Evolutionary conservation across 2,888 invertebrate genomes (phyloP).

Genomic region (Orthonevra nobilis): DNA sequence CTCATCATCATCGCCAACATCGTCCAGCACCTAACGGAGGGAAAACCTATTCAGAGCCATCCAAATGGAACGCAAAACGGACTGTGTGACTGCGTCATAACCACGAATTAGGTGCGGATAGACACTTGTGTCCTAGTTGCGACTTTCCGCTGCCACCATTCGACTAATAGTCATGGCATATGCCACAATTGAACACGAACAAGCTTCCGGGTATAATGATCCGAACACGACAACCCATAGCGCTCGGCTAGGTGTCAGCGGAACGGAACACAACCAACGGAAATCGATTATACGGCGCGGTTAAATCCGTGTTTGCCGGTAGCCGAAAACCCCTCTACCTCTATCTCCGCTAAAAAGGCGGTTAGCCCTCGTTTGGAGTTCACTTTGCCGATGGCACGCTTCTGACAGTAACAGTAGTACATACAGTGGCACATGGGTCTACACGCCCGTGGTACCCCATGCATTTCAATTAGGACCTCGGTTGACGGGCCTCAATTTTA

Average conservation of each 20-base stretch:
- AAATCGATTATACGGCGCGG: constrained; percentile 57
- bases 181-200: constrained; percentile 8
- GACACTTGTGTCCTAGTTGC: constrained; percentile 47
- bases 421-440: constrained; percentile 43
- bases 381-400: constrained; percentile 32
- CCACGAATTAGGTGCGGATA: constrained; percentile 59
- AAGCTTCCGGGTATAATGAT: constrained; percentile 46
- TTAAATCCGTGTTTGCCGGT: constrained; percentile 5
- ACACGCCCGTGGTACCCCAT: constrained; percentile 42
- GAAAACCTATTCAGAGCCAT: constrained; percentile 36
- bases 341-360: too few relatives aligned
- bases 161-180: not conserved
- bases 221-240: constrained; percentile 10
- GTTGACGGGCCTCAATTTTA: constrained; percentile 47
- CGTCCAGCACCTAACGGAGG: not conserved
- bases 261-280: constrained; percentile 50
- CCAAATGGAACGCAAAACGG: constrained; percentile 51
- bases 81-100: constrained; percentile 42
- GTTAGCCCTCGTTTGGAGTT: constrained; percentile 46
- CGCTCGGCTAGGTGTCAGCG: constrained; percentile 38
- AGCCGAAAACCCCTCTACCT: constrained; percentile 32
- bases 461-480: constrained; percentile 59
- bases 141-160: constrained; percentile 48
- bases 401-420: constrained; percentile 31
- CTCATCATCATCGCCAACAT: not conserved